phyloP scores from a whole-genome alignment of 2,888 invertebrate species.

The Temnothorax unifasciatus region DNA sequence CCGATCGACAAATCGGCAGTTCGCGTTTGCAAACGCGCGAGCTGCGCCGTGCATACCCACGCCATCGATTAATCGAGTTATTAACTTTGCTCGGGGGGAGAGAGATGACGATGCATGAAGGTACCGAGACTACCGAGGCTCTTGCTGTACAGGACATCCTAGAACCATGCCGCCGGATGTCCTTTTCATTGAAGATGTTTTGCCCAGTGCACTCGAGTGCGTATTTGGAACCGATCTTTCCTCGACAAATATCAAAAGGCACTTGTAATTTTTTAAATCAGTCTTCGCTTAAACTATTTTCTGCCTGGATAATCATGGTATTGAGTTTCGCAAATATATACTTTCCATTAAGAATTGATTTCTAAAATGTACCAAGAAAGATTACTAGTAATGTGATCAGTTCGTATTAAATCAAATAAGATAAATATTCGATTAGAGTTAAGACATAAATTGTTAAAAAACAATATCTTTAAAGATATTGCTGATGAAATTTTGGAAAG shows the following conservation, averaged over 20 bases:
- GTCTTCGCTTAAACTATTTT: neutral
- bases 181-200: neutral
- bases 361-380: neutral
- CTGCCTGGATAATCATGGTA: neutral
- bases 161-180: neutral
- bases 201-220: neutral
- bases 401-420: neutral
- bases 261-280: no score
- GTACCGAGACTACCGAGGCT: neutral
- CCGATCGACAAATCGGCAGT: constrained; percentile 54
- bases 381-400: neutral
- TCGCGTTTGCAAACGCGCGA: constrained; percentile 51
- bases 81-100: constrained; percentile 37
- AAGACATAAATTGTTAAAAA: neutral
- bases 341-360: neutral
- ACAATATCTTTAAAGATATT: neutral
- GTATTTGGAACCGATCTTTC: neutral
- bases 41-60: constrained; percentile 28
- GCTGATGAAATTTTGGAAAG: neutral
- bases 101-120: constrained; percentile 44
- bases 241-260: neutral
- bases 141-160: neutral
- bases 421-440: neutral
- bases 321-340: neutral
- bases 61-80: constrained; percentile 55